A percentile compares a stretch with the other conserved stretches of the same genome.
These are phyloP conservation scores for Allophyes oxyacanthae DNA, from an alignment of 2,888 invertebrate genomes.

Conservation along the genomic window DNA sequence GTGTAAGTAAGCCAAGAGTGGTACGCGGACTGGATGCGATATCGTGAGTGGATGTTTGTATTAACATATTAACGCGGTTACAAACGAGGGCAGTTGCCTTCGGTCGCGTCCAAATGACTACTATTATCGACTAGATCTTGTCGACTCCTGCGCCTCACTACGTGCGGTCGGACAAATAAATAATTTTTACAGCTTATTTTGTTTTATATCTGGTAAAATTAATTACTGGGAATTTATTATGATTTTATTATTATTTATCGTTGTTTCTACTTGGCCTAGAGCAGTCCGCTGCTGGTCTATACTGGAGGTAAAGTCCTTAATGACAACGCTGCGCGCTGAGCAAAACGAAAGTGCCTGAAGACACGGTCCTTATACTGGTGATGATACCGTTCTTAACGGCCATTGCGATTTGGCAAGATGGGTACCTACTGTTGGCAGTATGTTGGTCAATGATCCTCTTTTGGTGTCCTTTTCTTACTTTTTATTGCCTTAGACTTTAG, in stretches of 20 bases:
- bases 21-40: slow-evolving; percentile 56
- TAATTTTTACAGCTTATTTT: slow-evolving; percentile 72
- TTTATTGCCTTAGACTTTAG: too few species aligned
- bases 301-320: too few species aligned
- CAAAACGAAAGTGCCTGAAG: too few species aligned
- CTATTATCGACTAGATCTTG: slow-evolving; percentile 62
- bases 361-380: too few species aligned
- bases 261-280: not conserved
- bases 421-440: too few species aligned
- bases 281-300: too few species aligned
- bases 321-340: too few species aligned
- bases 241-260: slow-evolving; percentile 1
- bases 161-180: slow-evolving; percentile 49
- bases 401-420: too few species aligned
- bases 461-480: too few species aligned
- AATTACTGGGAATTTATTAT: slow-evolving; percentile 3
- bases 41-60: slow-evolving; percentile 63
- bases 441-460: too few species aligned
- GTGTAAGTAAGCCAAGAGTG: slow-evolving; percentile 63
- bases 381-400: too few species aligned
- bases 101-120: slow-evolving; percentile 57
- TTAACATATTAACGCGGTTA: slow-evolving; percentile 74
- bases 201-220: slow-evolving; percentile 54
- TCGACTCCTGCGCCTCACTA: slow-evolving; percentile 61
- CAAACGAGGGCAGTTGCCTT: slow-evolving; percentile 64